Evolutionary conservation across 2,113 vertebrate species (phyloP), one percentile per base, ranked within the genome.

Genomic region (Notarius lentiginosus): DNA sequence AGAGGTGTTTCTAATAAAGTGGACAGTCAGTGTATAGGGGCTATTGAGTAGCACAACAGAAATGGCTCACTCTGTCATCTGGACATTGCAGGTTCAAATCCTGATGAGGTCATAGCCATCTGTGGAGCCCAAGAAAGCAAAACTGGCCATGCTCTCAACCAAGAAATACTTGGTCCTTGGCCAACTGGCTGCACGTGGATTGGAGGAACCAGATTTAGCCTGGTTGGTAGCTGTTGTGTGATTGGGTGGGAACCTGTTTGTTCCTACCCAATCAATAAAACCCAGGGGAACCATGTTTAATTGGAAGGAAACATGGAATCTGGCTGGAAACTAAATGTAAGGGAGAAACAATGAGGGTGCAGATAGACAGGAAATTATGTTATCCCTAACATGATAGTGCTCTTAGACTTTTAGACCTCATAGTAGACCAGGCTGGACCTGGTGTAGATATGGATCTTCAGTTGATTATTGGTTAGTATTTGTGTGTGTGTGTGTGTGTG

Each of bases 381-480:
- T 1, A 10, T 53, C 10, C 53, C 75, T n/a, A 15, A 53, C n/a
- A 53, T 30, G 24, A 5, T 12, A 53, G 22, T 76, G 47, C 10
- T n/a, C 22, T 76, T 53, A 49, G 70, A 73, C 70, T 22, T 73
- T 75, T 75, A 75, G 24, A 58, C n/a, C 17, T 79, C 27, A 20
- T 20, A 55, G 76, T 79, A 56, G 15, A 60, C 79, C 56, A 60
- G 79, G 79, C 79, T 80, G 79, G 79, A 80, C 79, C 79, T 80
- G 79, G 79, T 41, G 27, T 80, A 60, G 30, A 80, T 80, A 80
- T 41, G 79, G n/a, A 55, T 30, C 51, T 79, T 51, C 6, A 49
- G 20, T 73, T 27, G 27, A 27, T n/a, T 66, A n/a, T 5, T 75
- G 18, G 9, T 49, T 20, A 72, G 6, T 41, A 8, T 70, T 7